Base-by-base conservation (phyloP, 1,140 invertebrate genomes). In the Bombus waltoni region DNA sequence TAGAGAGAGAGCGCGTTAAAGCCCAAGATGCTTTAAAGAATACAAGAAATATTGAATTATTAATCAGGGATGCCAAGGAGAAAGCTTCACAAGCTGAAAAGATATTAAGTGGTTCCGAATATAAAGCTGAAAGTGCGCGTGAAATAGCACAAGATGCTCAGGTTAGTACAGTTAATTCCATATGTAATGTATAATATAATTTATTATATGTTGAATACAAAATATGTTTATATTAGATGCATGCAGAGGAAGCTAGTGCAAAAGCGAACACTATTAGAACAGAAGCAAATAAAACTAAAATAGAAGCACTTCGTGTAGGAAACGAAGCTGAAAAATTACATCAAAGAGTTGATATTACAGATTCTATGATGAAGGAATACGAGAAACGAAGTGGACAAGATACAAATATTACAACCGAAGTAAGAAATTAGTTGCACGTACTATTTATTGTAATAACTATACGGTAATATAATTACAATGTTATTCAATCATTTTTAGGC, bases 91-190 rank as follows among this genome's bases (percentile, higher is more conserved):
- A 97, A 62, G 98, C 98, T 0, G 95, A 97, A 62, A 95, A 97
- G 71, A 97, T 98, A 25, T 93, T 99, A 8, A 95, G 94, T 57
- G 97, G 96, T 0, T 98, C 98, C 0, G 97, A 98, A 90, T 95
- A 96, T 72, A 97, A 98, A 92, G 98, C 98, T 0, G 96, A 97
- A 40, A 96, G 96, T 71, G 98, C 98, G 3, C 96, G 97, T 72
- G 95, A 97, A 83, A 96, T 97, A 87, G 98, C 98, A 0, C 96
- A 97, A 91, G 95, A 97, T 79, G 98, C 98, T 0, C 97, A 98
- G 95, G 98, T 98, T 95, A 94, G 25, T 53, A 22, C 9, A 72
- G 2, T n/a, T 22, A 53, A 22, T 25, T 0, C 47, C 38, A 4
- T 15, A 28, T 2, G 3, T n/a, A 5, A 32, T 22, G 38, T 42